These are phyloP conservation scores for Trichonephila clavata DNA, from an alignment of 1,140 invertebrate genomes.

Conservation along the genomic window DNA sequence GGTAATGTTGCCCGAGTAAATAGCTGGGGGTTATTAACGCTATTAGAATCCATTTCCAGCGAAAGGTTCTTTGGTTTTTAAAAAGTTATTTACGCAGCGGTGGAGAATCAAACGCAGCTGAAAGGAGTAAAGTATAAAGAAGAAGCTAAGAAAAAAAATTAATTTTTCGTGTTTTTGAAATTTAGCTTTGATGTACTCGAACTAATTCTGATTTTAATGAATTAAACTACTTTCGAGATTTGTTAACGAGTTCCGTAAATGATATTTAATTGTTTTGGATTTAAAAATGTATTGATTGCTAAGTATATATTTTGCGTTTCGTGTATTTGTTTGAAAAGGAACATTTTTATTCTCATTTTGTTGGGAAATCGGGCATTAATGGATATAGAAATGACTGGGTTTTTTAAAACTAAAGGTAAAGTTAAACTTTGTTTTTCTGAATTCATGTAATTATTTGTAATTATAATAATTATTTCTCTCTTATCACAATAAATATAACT, in stretches of 20 bases:
- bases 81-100: background rate
- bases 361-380: too few relatives aligned
- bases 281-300: background rate
- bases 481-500: too few relatives aligned
- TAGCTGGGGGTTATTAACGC: conserved; percentile 45
- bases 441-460: too few relatives aligned
- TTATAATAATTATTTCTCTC: too few relatives aligned
- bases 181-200: background rate
- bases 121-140: background rate
- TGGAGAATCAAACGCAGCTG: background rate
- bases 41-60: conserved; percentile 29
- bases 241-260: background rate
- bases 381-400: too few relatives aligned
- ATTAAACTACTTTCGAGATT: background rate
- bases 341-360: too few relatives aligned
- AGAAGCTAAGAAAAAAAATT: background rate
- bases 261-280: background rate
- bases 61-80: conserved; percentile 10
- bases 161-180: background rate
- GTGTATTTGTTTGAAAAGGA: too few relatives aligned
- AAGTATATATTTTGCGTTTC: too few relatives aligned
- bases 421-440: too few relatives aligned
- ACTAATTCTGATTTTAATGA: background rate
- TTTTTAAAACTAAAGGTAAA: too few relatives aligned
- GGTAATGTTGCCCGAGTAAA: background rate